Conservation (phyloP, 2,113 vertebrate genomes). For the Corythornis vintsioides region DNA sequence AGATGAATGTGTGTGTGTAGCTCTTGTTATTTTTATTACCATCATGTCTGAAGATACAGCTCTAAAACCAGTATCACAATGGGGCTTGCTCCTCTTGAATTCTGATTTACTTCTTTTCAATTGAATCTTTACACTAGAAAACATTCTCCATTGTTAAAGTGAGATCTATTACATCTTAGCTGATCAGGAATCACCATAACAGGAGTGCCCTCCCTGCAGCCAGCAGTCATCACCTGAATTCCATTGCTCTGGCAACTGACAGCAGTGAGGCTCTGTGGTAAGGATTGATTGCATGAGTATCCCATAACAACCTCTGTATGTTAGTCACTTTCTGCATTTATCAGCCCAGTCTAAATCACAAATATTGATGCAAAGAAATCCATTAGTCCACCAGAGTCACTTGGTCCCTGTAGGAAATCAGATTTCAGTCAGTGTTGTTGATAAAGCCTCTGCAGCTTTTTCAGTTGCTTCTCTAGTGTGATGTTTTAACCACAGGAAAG, state of each 20-base stretch:
- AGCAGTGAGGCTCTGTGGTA: neutral
- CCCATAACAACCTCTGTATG: neutral
- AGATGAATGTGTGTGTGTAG: neutral
- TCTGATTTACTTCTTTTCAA: neutral
- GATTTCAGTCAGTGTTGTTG: neutral
- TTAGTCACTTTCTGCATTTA: neutral
- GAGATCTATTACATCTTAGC: neutral
- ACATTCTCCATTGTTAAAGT: neutral
- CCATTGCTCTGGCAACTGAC: neutral
- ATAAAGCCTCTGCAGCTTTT: neutral
- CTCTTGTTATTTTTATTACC: neutral
- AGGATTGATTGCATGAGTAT: neutral
- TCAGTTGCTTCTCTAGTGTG: neutral
- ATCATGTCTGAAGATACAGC: neutral
- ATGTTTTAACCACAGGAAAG: neutral
- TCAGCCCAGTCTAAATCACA: neutral
- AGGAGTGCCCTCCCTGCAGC: neutral
- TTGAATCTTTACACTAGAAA: neutral
- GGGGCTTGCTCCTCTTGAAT: neutral
- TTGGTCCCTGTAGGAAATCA: neutral
- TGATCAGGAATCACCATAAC: rapidly evolving
- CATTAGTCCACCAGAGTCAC: neutral
- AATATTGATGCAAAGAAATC: neutral
- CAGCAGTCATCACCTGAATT: neutral
- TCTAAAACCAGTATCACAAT: neutral